Conservation (phyloP, 2,888 invertebrate genomes). For the Drosophila stalkeri region DNA sequence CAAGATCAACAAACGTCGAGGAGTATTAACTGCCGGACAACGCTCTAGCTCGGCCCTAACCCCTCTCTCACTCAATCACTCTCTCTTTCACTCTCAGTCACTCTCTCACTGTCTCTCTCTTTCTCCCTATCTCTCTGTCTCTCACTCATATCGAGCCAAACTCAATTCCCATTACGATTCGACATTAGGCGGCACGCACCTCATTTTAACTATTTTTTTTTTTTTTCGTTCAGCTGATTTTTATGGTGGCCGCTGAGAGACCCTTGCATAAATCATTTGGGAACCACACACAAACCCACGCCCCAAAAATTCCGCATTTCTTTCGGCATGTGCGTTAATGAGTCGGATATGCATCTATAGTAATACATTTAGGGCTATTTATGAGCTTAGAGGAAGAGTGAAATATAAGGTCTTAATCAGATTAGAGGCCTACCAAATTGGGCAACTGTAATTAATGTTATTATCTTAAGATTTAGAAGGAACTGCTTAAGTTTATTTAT, state of each 20-base stretch:
- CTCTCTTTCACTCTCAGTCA: slow-evolving; percentile 16
- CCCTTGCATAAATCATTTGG: slow-evolving; percentile 22
- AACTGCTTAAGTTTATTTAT: neutral
- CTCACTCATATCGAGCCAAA: slow-evolving; percentile 56
- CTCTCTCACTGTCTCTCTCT: slow-evolving; percentile 29
- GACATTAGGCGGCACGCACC: slow-evolving; percentile 33
- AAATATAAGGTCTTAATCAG: neutral
- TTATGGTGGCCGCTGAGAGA: slow-evolving; percentile 23
- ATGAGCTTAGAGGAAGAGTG: neutral
- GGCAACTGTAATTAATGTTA: neutral
- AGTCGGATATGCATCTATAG: neutral
- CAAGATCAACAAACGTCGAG: slow-evolving; percentile 70
- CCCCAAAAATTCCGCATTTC: slow-evolving; percentile 14
- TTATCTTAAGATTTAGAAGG: neutral
- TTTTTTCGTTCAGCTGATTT: slow-evolving; percentile 16
- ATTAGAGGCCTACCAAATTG: neutral
- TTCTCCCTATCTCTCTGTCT: slow-evolving; percentile 32
- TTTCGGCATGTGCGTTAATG: slow-evolving; percentile 1
- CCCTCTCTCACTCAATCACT: neutral
- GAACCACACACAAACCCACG: slow-evolving; percentile 19
- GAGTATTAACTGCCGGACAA: slow-evolving; percentile 14
- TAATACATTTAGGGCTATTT: slow-evolving; percentile 1
- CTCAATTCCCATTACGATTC: slow-evolving; percentile 27
- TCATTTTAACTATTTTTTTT: slow-evolving; percentile 16
- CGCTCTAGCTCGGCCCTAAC: neutral